Evolutionary conservation across 1,140 invertebrate genomes (phyloP), one percentile per base, ranked within the genome.

Genomic region (Euwallacea similis): DNA sequence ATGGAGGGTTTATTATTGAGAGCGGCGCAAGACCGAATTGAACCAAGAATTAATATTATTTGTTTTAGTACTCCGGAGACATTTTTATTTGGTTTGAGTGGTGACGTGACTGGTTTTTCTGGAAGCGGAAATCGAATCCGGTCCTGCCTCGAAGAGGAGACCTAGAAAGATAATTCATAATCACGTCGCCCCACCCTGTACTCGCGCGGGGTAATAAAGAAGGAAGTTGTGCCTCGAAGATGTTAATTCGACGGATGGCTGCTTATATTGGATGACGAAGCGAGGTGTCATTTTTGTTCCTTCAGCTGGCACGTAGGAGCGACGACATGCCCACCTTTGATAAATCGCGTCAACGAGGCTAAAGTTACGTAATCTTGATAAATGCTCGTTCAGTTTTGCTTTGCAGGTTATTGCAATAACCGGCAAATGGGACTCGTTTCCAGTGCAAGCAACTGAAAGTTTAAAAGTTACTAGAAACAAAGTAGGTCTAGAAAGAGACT

Each of bases 1-100:
- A 73, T 50, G 71, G 72, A 55, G 56, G 68, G 44, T 72, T 73
- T 70, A 73, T 73, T 69, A 75, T 67, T 71, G 67, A 73, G 53
- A 44, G 42, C 13, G 21, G 9, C 21, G 21, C 59, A 61, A 21
- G 59, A 42, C 59, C 33, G 59, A 43, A 61, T 11, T 61, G 4
- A 33, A 33, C 21, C 21, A 33, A 33, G 21, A 33, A 33, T 33
- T 33, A 4, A 4, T 4, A 4, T 33, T 33, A 33, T 33, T 33
- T 33, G 21, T 33, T 33, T 33, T 33, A 4, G 21, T 33, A 33
- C 21, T 4, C 21, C 21, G 21, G 4, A 33, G 4, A 33, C 21
- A 4, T 33, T 33, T 33, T 33, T 2, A 33, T 33, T 4, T 4
- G 21, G 21, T 33, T 33, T 33, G 21, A 33, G 21, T 4, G 21